phyloP scores from a whole-genome alignment of 2,113 vertebrate species.

The Harpagus bidentatus region DNA sequence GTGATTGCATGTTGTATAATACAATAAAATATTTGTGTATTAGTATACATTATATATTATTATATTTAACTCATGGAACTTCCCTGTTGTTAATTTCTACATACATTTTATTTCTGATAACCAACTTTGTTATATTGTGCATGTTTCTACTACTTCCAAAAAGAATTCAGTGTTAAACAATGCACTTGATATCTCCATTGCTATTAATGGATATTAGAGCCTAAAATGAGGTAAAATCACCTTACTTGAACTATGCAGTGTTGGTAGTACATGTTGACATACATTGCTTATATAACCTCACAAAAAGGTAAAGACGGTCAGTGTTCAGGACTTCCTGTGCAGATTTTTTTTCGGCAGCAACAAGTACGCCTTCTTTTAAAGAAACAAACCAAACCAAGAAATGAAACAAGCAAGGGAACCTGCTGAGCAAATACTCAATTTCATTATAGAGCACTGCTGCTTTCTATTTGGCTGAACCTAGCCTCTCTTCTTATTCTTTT shows the following conservation, averaged over 20 bases:
- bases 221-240: neutral
- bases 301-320: neutral
- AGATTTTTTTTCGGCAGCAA: neutral
- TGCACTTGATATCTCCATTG: neutral
- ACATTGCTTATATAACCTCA: fast-evolving
- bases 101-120: neutral
- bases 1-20: neutral
- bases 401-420: neutral
- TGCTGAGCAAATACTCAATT: neutral
- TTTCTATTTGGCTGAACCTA: neutral
- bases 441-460: fast-evolving
- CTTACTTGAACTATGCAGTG: neutral
- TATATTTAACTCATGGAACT: neutral
- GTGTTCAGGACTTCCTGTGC: neutral
- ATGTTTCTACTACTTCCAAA: neutral
- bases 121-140: neutral
- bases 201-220: neutral
- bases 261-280: neutral
- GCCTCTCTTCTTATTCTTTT: neutral
- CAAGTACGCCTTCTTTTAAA: neutral
- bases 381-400: neutral
- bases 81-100: neutral
- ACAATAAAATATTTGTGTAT: neutral
- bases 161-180: neutral
- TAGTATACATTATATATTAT: neutral